Base-by-base conservation (phyloP, 1,140 invertebrate species). In the Meloidogyne floridensis region DNA sequence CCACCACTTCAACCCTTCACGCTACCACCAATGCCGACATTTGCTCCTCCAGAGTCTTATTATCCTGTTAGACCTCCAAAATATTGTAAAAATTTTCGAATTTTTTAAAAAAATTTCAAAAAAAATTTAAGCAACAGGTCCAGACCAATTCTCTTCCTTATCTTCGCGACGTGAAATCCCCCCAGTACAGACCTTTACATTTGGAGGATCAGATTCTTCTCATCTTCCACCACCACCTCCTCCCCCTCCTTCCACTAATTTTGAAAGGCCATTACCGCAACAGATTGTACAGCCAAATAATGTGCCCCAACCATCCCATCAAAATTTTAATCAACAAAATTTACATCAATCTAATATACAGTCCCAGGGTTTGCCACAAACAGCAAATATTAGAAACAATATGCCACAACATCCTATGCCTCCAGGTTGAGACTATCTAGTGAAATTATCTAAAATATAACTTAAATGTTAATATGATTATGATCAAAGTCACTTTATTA, bases 1-100 rank as follows among this genome's bases (percentile, higher is more conserved):
- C 77, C 77, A 2, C 77, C 59, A 71, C 53, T 79, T n/a, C 72
- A 79, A 54, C 65, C 77, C 11, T 51, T 72, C 20, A 53, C 77
- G 13, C 18, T 79, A 51, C 77, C 77, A 42, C 54, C 77, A n/a
- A 9, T 79, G 8, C 59, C 77, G 3, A 43, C 20, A 8, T 42
- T 77, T 43, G 75, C 15, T 47, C 54, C 77, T 3, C 20, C 65
- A 6, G 56, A 79, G n/a, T 11, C 65, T 20, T 32, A 54, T 71
- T 79, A 65, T 72, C 53, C 72, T 43, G 77, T 72, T 2, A 72
- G 20, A 42, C 77, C 77, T 5, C 77, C 77, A 51, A 79, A 15
- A 20, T 75, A 47, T n/a, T 42, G 51, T 56, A 56, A 13, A 51
- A 42, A 54, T 53, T 53, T 42, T 75, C 43, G 0, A 53, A 3